A percentile compares a stretch with the other conserved stretches of the same genome.
Conservation (phyloP, 2,888 invertebrate genomes). For the Habrosyne pyritoides region DNA sequence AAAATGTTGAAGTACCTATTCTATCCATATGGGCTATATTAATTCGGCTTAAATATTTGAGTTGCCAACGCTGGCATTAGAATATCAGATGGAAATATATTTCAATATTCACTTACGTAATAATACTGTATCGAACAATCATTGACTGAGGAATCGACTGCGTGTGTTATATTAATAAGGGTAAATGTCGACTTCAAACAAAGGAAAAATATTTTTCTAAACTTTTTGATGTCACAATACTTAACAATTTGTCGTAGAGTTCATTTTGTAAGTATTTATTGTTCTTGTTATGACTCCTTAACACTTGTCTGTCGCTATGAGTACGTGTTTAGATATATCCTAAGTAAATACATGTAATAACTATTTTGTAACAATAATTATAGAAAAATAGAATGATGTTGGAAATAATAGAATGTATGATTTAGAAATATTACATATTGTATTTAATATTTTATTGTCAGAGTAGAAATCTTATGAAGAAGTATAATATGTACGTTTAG, state of each 20-base stretch:
- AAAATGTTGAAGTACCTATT: neutral
- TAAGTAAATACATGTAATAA: constrained; percentile 35
- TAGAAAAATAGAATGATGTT: constrained; percentile 67
- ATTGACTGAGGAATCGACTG: constrained; percentile 79
- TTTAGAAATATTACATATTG: constrained; percentile 44
- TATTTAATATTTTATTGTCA: constrained; percentile 58
- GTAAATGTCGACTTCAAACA: constrained; percentile 69
- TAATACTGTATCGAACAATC: constrained; percentile 34
- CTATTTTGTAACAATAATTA: constrained; percentile 53
- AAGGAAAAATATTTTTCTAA: constrained; percentile 80
- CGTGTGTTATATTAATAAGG: constrained; percentile 68
- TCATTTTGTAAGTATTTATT: constrained; percentile 70
- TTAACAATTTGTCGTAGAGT: constrained; percentile 56
- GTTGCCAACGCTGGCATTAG: neutral
- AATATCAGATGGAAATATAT: neutral
- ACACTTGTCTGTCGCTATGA: constrained; percentile 39
- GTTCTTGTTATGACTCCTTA: constrained; percentile 60
- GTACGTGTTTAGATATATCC: constrained; percentile 16
- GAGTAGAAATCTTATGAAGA: constrained; percentile 65
- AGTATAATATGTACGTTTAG: constrained; percentile 22
- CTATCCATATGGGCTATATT: neutral
- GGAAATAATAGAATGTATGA: constrained; percentile 57
- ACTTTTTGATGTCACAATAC: constrained; percentile 77
- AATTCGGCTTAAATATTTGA: neutral
- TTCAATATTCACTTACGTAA: constrained; percentile 14